phyloP scores from a whole-genome alignment of 2,888 invertebrate species.

The Himalopsyche kuldschensis region DNA sequence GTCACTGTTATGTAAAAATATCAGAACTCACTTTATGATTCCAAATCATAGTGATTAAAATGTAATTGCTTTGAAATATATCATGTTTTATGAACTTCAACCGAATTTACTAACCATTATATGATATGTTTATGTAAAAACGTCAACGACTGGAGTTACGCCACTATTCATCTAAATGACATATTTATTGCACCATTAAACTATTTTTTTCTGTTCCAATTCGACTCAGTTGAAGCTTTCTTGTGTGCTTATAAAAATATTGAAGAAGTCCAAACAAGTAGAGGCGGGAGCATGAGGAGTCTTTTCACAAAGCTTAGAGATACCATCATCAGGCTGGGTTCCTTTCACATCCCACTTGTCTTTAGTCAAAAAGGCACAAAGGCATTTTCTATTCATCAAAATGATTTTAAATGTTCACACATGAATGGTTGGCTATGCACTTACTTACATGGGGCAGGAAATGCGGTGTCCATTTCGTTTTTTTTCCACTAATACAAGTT shows the following conservation, averaged over 20 bases:
- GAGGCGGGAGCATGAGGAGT: background rate
- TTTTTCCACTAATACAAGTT: conserved; percentile 23
- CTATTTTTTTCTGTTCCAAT: too few species aligned
- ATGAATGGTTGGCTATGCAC: conserved; percentile 48
- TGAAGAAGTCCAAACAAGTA: background rate
- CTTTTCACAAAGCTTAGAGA: background rate
- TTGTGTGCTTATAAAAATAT: background rate
- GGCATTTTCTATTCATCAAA: conserved; percentile 50
- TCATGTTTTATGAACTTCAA: too few species aligned
- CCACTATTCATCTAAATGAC: too few species aligned
- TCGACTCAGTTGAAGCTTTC: too few species aligned
- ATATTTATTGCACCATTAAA: too few species aligned
- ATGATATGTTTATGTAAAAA: too few species aligned
- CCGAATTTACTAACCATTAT: too few species aligned
- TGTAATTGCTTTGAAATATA: too few species aligned
- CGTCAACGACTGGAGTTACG: too few species aligned
- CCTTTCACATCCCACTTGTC: conserved; percentile 36
- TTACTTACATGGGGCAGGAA: conserved; percentile 54
- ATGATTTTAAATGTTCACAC: conserved; percentile 43
- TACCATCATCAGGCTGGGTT: conserved; percentile 9
- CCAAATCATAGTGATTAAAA: too few species aligned
- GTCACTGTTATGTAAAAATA: too few species aligned
- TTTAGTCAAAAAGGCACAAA: conserved; percentile 59
- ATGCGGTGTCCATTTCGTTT: conserved; percentile 55
- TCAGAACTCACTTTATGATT: too few species aligned